Conservation (phyloP, 2,888 invertebrate genomes). For the Alitta virens region DNA sequence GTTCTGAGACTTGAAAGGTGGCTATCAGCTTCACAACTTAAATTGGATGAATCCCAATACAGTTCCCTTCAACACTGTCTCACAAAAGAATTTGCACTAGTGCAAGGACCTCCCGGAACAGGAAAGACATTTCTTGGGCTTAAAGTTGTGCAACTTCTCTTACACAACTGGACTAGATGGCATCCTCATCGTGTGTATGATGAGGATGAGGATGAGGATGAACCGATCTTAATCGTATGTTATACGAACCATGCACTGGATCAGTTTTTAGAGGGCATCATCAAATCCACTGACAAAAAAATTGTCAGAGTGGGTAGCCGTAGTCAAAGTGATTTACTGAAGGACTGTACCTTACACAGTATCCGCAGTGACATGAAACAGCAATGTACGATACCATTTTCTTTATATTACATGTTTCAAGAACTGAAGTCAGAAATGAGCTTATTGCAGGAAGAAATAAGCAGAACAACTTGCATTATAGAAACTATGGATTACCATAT, state of each 20-base stretch:
- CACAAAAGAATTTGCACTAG: conserved; percentile 49
- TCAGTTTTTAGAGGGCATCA: conserved; percentile 54
- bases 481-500: conserved; percentile 34
- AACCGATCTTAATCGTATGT: conserved; percentile 51
- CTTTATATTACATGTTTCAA: background rate
- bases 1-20: conserved; percentile 28
- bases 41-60: conserved; percentile 45
- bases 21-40: conserved; percentile 38
- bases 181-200: background rate
- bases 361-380: background rate
- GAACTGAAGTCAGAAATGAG: conserved; percentile 14
- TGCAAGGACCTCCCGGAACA: conserved; percentile 76
- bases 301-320: conserved; percentile 47
- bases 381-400: conserved; percentile 14
- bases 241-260: conserved; percentile 57
- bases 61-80: conserved; percentile 45
- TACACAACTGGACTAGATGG: conserved; percentile 63
- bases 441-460: conserved; percentile 11
- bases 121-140: conserved; percentile 81
- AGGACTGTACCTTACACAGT: background rate
- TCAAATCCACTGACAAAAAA: conserved; percentile 34
- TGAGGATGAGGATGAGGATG: background rate
- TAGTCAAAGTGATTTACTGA: background rate
- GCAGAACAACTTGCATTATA: conserved; percentile 3
- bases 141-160: conserved; percentile 67